phyloP scores from a whole-genome alignment of 2,888 invertebrate species.

The Scaptomyza cyrtandrae region DNA sequence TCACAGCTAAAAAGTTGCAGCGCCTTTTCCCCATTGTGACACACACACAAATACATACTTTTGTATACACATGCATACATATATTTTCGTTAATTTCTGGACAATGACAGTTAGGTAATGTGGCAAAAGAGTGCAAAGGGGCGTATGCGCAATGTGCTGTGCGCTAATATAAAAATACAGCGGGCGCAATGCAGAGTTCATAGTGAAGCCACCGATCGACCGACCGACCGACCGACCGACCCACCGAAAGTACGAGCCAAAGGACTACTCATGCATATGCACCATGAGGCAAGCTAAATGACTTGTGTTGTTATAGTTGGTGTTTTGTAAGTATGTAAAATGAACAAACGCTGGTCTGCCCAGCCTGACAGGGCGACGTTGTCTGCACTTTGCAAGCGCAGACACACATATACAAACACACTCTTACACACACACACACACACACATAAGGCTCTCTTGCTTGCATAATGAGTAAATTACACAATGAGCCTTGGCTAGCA shows the following conservation, averaged over 20 bases:
- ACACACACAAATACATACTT: conserved; percentile 45
- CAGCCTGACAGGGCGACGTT: conserved; percentile 27
- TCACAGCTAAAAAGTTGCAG: conserved; percentile 43
- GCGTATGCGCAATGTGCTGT: conserved; percentile 48
- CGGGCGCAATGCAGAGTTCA: conserved; percentile 57
- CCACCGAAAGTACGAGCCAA: conserved; percentile 39
- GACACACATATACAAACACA: conserved; percentile 28
- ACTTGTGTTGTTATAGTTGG: conserved; percentile 18
- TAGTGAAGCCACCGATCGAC: conserved; percentile 38
- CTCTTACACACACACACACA: conserved; percentile 17
- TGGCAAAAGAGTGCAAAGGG: conserved; percentile 49
- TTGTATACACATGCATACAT: conserved; percentile 36
- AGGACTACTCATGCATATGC: conserved; percentile 66
- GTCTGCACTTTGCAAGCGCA: conserved; percentile 49
- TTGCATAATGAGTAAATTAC: conserved; percentile 81
- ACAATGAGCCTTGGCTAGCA: conserved; percentile 65
- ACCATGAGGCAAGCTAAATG: conserved; percentile 32
- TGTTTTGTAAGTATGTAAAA: conserved; percentile 55
- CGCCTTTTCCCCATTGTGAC: conserved; percentile 31
- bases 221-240: conserved; percentile 32
- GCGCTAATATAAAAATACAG: conserved; percentile 77
- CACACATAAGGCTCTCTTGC: conserved; percentile 32
- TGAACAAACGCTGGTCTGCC: conserved; percentile 53
- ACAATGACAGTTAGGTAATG: conserved; percentile 81
- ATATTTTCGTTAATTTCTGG: conserved; percentile 80